phyloP scores from a whole-genome alignment of 2,888 invertebrate species.

The Alsophila aescularia region DNA sequence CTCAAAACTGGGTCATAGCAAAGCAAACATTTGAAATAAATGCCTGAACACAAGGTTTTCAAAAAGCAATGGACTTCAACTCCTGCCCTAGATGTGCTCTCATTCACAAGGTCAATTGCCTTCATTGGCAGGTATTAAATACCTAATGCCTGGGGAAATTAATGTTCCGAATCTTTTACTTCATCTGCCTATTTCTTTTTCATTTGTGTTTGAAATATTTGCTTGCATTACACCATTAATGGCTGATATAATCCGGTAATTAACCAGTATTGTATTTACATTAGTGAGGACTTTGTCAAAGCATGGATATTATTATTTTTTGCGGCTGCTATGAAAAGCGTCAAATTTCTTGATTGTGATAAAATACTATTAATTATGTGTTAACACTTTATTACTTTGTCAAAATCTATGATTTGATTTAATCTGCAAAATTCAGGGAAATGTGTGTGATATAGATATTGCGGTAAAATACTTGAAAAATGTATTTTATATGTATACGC shows the following conservation, averaged over 20 bases:
- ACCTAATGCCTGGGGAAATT: conserved; percentile 11
- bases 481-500: background rate
- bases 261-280: conserved; percentile 1
- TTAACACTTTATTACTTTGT: too few species aligned
- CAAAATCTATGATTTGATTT: too few species aligned
- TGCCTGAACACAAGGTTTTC: background rate
- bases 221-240: conserved; percentile 19
- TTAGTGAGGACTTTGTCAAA: conserved; percentile 2
- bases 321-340: background rate
- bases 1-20: background rate
- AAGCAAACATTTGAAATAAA: conserved; percentile 1
- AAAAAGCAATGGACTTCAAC: background rate
- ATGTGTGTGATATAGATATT: too few species aligned
- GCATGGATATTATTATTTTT: background rate
- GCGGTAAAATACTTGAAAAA: background rate
- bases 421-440: too few species aligned
- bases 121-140: background rate
- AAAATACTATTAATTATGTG: background rate
- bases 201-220: conserved; percentile 16
- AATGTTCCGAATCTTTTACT: conserved; percentile 17
- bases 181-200: conserved; percentile 10
- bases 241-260: conserved; percentile 15
- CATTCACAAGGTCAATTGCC: conserved; percentile 16
- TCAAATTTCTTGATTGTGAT: background rate
- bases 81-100: background rate